Percentiles rank a stretch among this genome's conserved stretches.
phyloP scores from a whole-genome alignment of 2,113 vertebrate species.

The Pyrgilauda ruficollis region DNA sequence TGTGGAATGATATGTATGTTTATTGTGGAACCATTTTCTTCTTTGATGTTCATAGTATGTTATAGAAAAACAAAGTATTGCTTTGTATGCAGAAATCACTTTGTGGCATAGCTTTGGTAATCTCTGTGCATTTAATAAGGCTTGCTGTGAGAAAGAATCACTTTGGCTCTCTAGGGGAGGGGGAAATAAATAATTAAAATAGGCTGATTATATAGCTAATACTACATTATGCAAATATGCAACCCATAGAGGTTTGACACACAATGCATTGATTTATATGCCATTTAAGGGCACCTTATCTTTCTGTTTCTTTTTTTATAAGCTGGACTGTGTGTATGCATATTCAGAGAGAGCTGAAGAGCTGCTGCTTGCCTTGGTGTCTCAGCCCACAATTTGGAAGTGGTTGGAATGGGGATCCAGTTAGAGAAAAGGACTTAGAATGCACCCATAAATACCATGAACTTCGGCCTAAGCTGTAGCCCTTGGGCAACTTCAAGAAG shows the following conservation, averaged over 20 bases:
- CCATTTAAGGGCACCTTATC: neutral
- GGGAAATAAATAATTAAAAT: constrained; percentile 10
- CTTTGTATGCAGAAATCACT: neutral
- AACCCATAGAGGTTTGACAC: neutral
- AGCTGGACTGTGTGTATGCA: neutral
- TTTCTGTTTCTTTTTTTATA: neutral
- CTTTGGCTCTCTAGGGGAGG: neutral
- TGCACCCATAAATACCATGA: neutral
- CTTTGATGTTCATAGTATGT: neutral
- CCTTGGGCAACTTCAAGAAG: neutral
- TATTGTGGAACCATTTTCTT: neutral
- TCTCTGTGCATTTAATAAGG: neutral
- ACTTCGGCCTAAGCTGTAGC: neutral
- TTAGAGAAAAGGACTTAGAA: neutral
- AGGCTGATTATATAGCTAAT: constrained; percentile 7
- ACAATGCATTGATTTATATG: neutral
- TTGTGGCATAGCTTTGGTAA: neutral
- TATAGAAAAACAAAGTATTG: neutral
- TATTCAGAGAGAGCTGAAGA: neutral
- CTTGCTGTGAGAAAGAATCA: neutral
- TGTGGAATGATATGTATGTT: neutral
- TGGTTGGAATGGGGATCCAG: neutral
- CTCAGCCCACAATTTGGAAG: neutral
- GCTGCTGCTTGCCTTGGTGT: neutral
- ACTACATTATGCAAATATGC: constrained; percentile 30